phyloP scores from a whole-genome alignment of 2,797 vertebrate genomes.

The Microchirus variegatus region DNA sequence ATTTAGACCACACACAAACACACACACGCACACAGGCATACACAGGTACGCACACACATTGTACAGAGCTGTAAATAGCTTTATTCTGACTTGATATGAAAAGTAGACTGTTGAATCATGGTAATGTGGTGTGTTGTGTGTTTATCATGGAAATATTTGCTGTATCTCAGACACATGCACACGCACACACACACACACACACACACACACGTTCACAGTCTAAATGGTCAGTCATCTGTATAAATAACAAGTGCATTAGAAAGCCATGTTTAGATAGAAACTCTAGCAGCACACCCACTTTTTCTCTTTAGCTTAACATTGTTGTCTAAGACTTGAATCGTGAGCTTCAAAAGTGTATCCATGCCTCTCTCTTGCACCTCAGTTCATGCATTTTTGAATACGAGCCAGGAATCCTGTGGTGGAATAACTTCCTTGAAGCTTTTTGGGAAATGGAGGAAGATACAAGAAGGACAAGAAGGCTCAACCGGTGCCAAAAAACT shows the following conservation, averaged over 20 bases:
- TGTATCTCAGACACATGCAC: constrained; percentile 43
- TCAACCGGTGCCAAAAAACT: constrained; percentile 76
- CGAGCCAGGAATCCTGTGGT: constrained; percentile 45
- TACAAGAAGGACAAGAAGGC: constrained; percentile 38
- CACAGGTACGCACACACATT: constrained; percentile 29
- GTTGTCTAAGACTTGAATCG: constrained; percentile 60
- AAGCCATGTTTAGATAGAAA: constrained; percentile 68
- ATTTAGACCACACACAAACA: constrained; percentile 11
- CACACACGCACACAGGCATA: constrained; percentile 14
- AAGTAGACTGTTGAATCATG: constrained; percentile 64
- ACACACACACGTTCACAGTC: constrained; percentile 40
- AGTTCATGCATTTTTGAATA: constrained; percentile 35
- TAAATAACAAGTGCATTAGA: constrained; percentile 61
- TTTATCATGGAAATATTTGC: constrained; percentile 61
- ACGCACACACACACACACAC: constrained; percentile 23
- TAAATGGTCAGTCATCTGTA: constrained; percentile 43
- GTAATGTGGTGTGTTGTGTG: constrained; percentile 68
- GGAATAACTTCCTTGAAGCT: constrained; percentile 30
- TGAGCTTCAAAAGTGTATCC: constrained; percentile 46
- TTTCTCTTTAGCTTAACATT: constrained; percentile 53
- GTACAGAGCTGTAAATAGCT: constrained; percentile 81
- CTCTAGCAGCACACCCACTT: constrained; percentile 30
- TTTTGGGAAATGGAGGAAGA: constrained; percentile 30
- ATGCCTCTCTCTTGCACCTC: constrained; percentile 28
- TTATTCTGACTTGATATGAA: constrained; percentile 58